These are phyloP conservation scores for Aleiodes testaceus DNA, from an alignment of 2,888 invertebrate species.

Conservation along the genomic window DNA sequence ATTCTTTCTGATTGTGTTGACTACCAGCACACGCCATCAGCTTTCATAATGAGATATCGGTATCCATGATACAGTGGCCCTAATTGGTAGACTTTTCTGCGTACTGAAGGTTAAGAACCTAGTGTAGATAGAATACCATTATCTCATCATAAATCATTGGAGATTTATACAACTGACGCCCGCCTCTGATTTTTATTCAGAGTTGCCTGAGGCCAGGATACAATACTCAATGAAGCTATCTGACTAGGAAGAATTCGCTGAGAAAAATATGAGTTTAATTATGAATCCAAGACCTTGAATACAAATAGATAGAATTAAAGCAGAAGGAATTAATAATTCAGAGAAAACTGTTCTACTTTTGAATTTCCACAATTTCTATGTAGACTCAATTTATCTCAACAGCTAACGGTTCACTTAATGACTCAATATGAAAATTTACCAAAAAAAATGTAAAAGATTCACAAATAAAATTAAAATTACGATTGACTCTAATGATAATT, in stretches of 20 bases:
- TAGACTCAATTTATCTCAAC: too few species aligned
- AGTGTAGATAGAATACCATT: constrained; percentile 45
- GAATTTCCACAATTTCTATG: too few species aligned
- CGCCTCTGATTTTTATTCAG: constrained; percentile 44
- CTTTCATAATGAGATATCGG: constrained; percentile 22
- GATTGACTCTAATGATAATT: too few species aligned
- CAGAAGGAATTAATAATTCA: too few species aligned
- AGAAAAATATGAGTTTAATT: too few species aligned
- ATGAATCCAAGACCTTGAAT: too few species aligned
- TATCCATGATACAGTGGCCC: constrained; percentile 30
- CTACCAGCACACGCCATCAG: constrained; percentile 11
- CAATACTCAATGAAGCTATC: constrained; percentile 26
- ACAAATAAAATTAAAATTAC: too few species aligned
- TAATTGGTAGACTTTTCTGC: constrained; percentile 6
- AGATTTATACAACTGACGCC: constrained; percentile 52
- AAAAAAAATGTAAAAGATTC: too few species aligned
- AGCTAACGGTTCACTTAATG: too few species aligned
- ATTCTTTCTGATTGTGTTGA: constrained; percentile 1
- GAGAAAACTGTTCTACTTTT: too few species aligned
- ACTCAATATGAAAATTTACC: too few species aligned
- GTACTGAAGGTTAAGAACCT: constrained; percentile 42
- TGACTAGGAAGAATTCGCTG: constrained; percentile 3
- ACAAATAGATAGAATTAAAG: too few species aligned
- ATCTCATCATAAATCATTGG: constrained; percentile 49
- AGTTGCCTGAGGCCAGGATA: constrained; percentile 2